phyloP scores from a whole-genome alignment of 2,113 vertebrate genomes.

The Thinocorus orbignyianus region DNA sequence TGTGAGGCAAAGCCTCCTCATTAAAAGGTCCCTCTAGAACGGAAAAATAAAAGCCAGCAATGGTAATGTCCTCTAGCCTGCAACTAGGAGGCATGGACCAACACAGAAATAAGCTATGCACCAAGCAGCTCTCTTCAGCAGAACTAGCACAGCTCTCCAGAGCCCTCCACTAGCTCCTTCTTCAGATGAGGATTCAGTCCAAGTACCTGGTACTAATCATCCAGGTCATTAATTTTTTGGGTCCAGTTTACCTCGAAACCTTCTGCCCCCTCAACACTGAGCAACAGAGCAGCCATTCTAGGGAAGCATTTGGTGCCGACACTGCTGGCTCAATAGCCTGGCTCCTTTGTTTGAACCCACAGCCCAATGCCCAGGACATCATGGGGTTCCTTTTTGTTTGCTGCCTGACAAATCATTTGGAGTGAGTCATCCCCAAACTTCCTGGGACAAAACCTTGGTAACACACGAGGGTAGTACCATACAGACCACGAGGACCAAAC shows the following conservation, averaged over 20 bases:
- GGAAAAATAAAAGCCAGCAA: constrained; percentile 30
- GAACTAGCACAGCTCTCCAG: constrained; percentile 2
- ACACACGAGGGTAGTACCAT: not conserved
- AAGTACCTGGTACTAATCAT: constrained; percentile 20
- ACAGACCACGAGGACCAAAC: not conserved
- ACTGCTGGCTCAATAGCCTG: not conserved
- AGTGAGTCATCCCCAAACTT: not conserved
- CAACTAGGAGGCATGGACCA: not conserved
- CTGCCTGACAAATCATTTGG: not conserved
- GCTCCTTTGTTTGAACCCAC: not conserved
- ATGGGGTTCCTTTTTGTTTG: not conserved
- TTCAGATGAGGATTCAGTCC: not conserved
- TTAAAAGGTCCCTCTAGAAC: constrained; percentile 41
- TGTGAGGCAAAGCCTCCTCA: constrained; percentile 34
- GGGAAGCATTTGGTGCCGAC: not conserved
- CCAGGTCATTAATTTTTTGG: not conserved
- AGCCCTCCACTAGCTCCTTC: not conserved
- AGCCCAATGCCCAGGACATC: not conserved
- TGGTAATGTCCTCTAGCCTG: constrained; percentile 16
- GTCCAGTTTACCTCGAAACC: not conserved
- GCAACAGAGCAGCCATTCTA: not conserved
- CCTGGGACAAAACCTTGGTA: not conserved
- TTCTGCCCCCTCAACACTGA: not conserved
- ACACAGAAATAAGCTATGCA: not conserved
- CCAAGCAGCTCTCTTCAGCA: constrained; percentile 19